Evolutionary conservation across 2,113 vertebrate species (phyloP), one percentile per base, ranked within the genome.

Genomic region (Callipepla californica): DNA sequence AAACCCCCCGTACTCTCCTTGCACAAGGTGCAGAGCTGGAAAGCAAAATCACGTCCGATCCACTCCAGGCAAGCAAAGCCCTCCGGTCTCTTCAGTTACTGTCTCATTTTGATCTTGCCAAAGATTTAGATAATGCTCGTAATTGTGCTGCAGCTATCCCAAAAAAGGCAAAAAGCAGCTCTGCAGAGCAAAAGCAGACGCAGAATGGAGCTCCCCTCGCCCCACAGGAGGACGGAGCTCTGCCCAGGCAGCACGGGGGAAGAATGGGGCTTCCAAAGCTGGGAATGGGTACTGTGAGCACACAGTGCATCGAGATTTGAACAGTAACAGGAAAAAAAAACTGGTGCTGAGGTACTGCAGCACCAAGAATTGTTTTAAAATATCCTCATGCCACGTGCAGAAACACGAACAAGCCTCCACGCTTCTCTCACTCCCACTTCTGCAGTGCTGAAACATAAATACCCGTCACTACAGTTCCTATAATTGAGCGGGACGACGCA

Each of bases 121-220:
- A 4, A 87, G 92, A 59, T 77, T 22, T 6, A 90, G 80, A 80
- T 76, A 80, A 66, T 2, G 59, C 62, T 89, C 58, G 0, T 44
- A 40, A 62, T 22, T 15, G 42, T 17, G 73, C 87, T 59, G 18
- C 85, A 36, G 74, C 77, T 16, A 55, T 61, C 90, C 94, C 88
- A 87, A 92, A 92, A 94, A 94, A 94, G 85, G 95, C 59, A 66
- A 93, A 93, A 88, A 90, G 25, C 40, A 5, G 2, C 34, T 3
- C 63, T 66, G 79, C 58, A 42, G 44, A 30, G 13, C 34, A 30
- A 9, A 67, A 36, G 4, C 32, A 28, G 67, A 69, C 13, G n/a
- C 23, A 77, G 68, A 28, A 32, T 0, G 20, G 50, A 50, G 74
- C 23, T 55, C 25, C 6, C 20, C 36, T 19, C 3, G 50, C 36